Base-by-base conservation (phyloP, 2,797 vertebrate genomes). In the Mormyrus proboscirostris region DNA sequence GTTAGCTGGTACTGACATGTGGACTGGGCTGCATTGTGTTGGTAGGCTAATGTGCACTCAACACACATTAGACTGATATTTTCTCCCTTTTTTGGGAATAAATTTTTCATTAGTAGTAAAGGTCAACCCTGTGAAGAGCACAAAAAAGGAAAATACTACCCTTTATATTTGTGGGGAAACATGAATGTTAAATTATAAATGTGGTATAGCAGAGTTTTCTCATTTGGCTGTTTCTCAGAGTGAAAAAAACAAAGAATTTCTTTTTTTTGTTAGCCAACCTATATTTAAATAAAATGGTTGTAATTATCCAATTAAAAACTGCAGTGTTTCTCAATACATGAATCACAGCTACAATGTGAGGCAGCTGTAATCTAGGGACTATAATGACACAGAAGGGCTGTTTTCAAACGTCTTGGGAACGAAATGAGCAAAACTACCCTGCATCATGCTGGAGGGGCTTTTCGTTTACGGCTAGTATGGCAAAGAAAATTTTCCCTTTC, bases 331-430 rank as follows among this genome's bases (percentile, higher is more conserved):
- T 92, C 93, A 92, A 94, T 95, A 93, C 93, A 93, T 91, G 90
- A 90, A 89, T 92, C 93, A 62, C 91, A 92, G 93, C 92, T 89
- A 82, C 47, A 91, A 90, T 91, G 88, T 90, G 91, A 90, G 91
- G 92, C 92, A 91, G 90, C 92, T 90, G 90, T 89, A 90, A 85
- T 88, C 89, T 91, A 84, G 91, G 90, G 92, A 94, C 94, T 93
- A 94, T 94, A 95, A 95, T 96, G 93, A 96, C 92, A 93, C 91
- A 90, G 92, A 88, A 84, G 89, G 59, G 91, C 92, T 95, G 94
- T 95, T 94, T 93, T 94, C 94, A 94, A 92, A 92, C 87, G 0
- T 92, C 90, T 92, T 90, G 92, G 92, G 91, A 92, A 92, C 90
- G 94, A 95, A 95, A 93, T 91, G 62, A 91, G 90, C 91, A 92